A percentile compares a stretch with the other conserved stretches of the same genome.
These are phyloP conservation scores for Potamarius usumacintae DNA, from an alignment of 2,113 vertebrate genomes.

Conservation along the genomic window DNA sequence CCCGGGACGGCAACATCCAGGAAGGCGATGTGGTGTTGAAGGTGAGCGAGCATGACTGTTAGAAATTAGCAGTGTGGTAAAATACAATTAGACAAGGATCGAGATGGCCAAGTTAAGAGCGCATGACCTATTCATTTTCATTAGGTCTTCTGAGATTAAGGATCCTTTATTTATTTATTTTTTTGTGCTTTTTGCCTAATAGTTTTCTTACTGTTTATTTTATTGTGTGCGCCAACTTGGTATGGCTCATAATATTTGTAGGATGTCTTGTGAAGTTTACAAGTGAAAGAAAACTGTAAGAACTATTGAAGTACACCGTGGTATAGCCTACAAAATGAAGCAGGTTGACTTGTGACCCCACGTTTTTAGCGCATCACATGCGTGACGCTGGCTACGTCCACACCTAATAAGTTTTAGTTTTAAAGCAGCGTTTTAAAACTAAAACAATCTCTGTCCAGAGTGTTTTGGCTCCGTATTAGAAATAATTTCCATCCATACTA, in stretches of 20 bases:
- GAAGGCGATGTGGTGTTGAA: conserved; percentile 98
- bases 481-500: too few relatives aligned
- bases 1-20: conserved; percentile 97
- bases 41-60: conserved; percentile 71
- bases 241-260: background rate
- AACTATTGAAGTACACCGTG: background rate
- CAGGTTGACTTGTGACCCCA: background rate
- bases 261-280: background rate
- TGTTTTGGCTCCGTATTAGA: too few relatives aligned
- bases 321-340: background rate
- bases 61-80: background rate
- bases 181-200: background rate
- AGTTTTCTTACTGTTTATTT: too few relatives aligned
- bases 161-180: too few relatives aligned
- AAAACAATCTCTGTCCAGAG: too few relatives aligned
- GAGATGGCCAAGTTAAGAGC: background rate
- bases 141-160: background rate
- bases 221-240: background rate
- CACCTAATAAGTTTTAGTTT: too few relatives aligned
- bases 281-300: background rate
- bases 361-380: background rate
- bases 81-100: background rate
- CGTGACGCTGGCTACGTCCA: background rate
- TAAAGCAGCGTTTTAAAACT: too few relatives aligned
- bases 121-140: too few relatives aligned